A percentile compares a stretch with the other conserved stretches of the same genome.
phyloP scores from a whole-genome alignment of 2,113 vertebrate genomes.

The Nothoprocta pentlandii region DNA sequence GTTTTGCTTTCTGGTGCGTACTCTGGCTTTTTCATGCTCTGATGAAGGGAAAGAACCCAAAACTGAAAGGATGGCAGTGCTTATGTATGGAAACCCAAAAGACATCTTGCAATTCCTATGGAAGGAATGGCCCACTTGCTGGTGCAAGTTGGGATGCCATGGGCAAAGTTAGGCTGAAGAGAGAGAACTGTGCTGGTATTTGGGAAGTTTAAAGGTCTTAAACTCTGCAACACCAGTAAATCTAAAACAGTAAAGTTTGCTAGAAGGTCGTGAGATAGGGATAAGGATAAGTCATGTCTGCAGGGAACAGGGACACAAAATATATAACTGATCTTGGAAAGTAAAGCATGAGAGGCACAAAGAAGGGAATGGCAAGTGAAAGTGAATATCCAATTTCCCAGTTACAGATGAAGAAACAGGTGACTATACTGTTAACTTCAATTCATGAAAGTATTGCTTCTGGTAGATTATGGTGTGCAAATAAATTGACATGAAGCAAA shows the following conservation, averaged over 20 bases:
- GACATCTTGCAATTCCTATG: not conserved
- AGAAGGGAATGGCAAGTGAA: not conserved
- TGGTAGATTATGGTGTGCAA: not conserved
- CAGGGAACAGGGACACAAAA: not conserved
- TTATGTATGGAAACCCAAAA: not conserved
- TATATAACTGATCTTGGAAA: not conserved
- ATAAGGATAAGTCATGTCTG: not conserved
- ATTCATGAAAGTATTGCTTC: not conserved
- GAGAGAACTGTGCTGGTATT: not conserved
- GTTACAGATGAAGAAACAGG: not conserved
- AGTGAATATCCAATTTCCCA: not conserved
- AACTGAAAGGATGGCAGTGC: not conserved
- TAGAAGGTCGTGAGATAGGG: not conserved
- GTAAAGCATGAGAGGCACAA: not conserved
- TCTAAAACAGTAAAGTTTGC: not conserved
- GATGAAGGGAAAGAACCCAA: not conserved
- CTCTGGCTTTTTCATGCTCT: not conserved
- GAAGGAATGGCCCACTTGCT: not conserved
- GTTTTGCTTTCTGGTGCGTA: too few relatives aligned
- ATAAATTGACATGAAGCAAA: not conserved
- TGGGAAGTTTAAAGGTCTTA: not conserved
- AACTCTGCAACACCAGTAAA: not conserved
- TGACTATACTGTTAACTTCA: not conserved
- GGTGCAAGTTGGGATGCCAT: not conserved
- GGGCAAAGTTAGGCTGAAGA: not conserved